Percentiles rank a stretch among this genome's conserved stretches.
These are phyloP conservation scores for Hyla sarda DNA, from an alignment of 2,113 vertebrate genomes.

Conservation along the genomic window DNA sequence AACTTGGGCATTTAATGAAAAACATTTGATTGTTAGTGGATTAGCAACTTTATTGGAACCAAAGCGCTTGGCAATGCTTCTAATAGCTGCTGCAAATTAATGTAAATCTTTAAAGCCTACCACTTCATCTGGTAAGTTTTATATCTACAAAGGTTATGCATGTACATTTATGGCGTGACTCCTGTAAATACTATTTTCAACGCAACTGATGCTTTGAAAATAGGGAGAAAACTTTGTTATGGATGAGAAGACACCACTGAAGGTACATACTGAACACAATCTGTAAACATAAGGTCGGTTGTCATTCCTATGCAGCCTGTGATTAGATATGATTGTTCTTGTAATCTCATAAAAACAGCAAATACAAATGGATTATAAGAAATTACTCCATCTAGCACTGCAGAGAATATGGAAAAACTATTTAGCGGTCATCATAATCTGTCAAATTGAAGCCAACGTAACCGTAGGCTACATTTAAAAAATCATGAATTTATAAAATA, in stretches of 20 bases:
- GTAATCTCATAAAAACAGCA: conserved; percentile 2
- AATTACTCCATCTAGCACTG: background rate
- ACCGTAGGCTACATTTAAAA: background rate
- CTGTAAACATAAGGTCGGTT: background rate
- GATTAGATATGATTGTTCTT: background rate
- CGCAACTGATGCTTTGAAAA: background rate
- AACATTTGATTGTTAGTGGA: conserved; percentile 38
- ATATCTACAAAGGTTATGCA: conserved; percentile 12
- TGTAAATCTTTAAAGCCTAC: conserved; percentile 35
- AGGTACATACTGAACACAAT: background rate
- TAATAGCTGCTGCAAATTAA: conserved; percentile 6
- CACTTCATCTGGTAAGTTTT: conserved; percentile 5
- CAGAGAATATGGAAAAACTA: conserved; percentile 6
- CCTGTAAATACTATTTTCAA: background rate
- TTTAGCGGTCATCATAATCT: background rate
- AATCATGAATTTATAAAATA: background rate
- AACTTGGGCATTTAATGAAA: conserved; percentile 32
- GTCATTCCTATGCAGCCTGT: background rate
- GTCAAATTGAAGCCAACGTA: background rate
- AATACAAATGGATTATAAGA: background rate
- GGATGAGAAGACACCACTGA: background rate
- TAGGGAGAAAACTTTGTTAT: background rate
- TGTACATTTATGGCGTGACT: background rate
- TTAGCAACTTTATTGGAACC: conserved; percentile 44
- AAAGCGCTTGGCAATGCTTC: conserved; percentile 5